phyloP scores from a whole-genome alignment of 2,888 invertebrate genomes.

The Ellobium chinense region DNA sequence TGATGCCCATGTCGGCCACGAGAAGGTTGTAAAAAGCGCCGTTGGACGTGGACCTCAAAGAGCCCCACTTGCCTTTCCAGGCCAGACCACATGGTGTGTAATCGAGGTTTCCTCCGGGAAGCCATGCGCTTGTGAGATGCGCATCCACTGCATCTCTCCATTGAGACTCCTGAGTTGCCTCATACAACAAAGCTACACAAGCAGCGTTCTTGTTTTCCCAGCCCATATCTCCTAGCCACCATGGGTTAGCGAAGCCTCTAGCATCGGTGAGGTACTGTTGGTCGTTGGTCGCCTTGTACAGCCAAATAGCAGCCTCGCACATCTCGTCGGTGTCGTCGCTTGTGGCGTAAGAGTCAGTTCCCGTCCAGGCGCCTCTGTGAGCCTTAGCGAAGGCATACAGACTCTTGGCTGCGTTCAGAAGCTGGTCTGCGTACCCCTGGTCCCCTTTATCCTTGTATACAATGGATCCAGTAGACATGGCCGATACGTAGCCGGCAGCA shows the following conservation, averaged over 20 bases:
- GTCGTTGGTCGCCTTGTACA: slow-evolving; percentile 66
- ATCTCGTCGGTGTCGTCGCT: slow-evolving; percentile 69
- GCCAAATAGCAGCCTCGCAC: slow-evolving; percentile 66
- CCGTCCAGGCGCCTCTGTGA: slow-evolving; percentile 4
- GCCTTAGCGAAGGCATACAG: slow-evolving; percentile 48
- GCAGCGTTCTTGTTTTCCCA: slow-evolving; percentile 70
- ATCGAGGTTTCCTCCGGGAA: slow-evolving; percentile 62
- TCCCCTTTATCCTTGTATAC: slow-evolving; percentile 47
- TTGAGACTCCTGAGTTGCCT: slow-evolving; percentile 55
- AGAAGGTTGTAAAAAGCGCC: slow-evolving; percentile 65
- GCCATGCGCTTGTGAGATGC: slow-evolving; percentile 60
- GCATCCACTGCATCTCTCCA: slow-evolving; percentile 57
- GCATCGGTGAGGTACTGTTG: slow-evolving; percentile 62
- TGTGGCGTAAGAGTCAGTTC: slow-evolving; percentile 53
- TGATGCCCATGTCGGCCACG: slow-evolving; percentile 69
- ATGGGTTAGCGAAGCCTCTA: slow-evolving; percentile 51
- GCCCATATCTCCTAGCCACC: slow-evolving; percentile 60
- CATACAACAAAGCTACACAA: slow-evolving; percentile 56
- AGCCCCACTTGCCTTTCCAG: slow-evolving; percentile 69
- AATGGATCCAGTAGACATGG: slow-evolving; percentile 81
- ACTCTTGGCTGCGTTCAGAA: slow-evolving; percentile 45
- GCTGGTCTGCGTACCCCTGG: slow-evolving; percentile 30
- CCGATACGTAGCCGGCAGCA: slow-evolving; percentile 83
- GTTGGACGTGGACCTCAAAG: slow-evolving; percentile 61
- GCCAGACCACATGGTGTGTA: slow-evolving; percentile 70